phyloP scores from a whole-genome alignment of 2,888 invertebrate genomes.

The Didymodactylos carnosus region DNA sequence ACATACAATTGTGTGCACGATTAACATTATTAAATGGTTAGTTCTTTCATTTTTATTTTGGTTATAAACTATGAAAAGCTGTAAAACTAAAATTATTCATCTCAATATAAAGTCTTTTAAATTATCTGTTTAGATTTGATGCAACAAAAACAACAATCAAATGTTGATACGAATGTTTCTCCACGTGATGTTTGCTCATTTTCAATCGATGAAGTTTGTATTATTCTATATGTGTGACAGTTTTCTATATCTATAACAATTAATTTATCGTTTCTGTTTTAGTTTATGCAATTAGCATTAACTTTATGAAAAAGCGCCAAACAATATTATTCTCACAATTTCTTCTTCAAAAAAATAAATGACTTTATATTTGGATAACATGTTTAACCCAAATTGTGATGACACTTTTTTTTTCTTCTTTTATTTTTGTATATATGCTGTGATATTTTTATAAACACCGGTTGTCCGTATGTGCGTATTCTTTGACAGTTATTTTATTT shows the following conservation, averaged over 20 bases:
- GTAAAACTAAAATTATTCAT: too few relatives aligned
- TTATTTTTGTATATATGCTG: too few relatives aligned
- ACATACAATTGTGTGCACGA: neutral
- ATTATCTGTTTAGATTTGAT: neutral
- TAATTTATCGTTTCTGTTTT: neutral
- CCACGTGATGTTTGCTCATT: neutral
- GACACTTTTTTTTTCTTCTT: too few relatives aligned
- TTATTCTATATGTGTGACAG: too few relatives aligned
- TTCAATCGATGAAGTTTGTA: neutral
- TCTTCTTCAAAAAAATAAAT: too few relatives aligned
- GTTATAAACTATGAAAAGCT: neutral
- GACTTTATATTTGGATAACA: too few relatives aligned
- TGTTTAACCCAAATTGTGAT: too few relatives aligned
- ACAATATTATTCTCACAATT: too few relatives aligned
- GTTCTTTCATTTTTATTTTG: neutral
- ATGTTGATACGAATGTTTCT: neutral
- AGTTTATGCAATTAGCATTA: neutral
- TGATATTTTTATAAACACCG: too few relatives aligned
- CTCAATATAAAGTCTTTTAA: too few relatives aligned
- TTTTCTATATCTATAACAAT: neutral
- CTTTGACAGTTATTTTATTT: too few relatives aligned
- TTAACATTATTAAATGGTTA: neutral
- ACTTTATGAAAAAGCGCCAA: neutral
- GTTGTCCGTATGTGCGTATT: too few relatives aligned
- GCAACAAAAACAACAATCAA: neutral